A percentile compares a stretch with the other conserved stretches of the same genome.
These are phyloP conservation scores for Periphyllus acericola DNA, from an alignment of 2,888 invertebrate genomes.

Conservation along the genomic window DNA sequence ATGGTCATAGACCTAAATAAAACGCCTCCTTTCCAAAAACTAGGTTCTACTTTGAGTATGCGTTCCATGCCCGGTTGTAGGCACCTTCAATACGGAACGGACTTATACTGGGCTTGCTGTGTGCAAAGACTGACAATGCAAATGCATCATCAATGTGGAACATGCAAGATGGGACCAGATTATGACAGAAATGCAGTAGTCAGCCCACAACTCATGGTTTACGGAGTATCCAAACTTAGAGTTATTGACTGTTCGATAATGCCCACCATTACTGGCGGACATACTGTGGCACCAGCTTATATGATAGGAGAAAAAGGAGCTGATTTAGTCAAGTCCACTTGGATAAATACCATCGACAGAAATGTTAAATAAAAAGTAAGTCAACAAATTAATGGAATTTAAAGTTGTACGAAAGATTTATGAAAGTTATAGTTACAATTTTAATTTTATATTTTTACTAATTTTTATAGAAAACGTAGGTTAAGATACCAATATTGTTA, in stretches of 20 bases:
- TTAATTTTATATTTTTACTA: no score
- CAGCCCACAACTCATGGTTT: slow-evolving; percentile 67
- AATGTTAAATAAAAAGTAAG: neutral
- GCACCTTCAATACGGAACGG: slow-evolving; percentile 72
- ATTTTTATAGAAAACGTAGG: no score
- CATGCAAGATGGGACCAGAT: slow-evolving; percentile 65
- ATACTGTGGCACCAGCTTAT: slow-evolving; percentile 71
- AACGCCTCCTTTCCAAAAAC: slow-evolving; percentile 70
- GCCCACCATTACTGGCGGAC: slow-evolving; percentile 71
- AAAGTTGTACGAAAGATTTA: no score
- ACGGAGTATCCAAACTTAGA: slow-evolving; percentile 68
- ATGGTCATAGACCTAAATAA: slow-evolving; percentile 71
- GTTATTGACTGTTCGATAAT: slow-evolving; percentile 72
- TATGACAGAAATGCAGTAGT: slow-evolving; percentile 65
- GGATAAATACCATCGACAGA: slow-evolving; percentile 56
- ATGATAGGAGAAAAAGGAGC: slow-evolving; percentile 73
- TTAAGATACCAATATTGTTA: no score
- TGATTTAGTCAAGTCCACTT: slow-evolving; percentile 68
- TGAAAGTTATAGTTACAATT: no score
- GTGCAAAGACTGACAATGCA: slow-evolving; percentile 77
- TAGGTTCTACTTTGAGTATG: slow-evolving; percentile 70
- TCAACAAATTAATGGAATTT: no score
- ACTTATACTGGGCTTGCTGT: slow-evolving; percentile 80
- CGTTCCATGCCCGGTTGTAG: slow-evolving; percentile 78
- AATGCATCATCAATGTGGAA: slow-evolving; percentile 74